Evolutionary conservation across 2,113 vertebrate genomes (phyloP), one percentile per base, ranked within the genome.

Genomic region (Muscicapa adusta): DNA sequence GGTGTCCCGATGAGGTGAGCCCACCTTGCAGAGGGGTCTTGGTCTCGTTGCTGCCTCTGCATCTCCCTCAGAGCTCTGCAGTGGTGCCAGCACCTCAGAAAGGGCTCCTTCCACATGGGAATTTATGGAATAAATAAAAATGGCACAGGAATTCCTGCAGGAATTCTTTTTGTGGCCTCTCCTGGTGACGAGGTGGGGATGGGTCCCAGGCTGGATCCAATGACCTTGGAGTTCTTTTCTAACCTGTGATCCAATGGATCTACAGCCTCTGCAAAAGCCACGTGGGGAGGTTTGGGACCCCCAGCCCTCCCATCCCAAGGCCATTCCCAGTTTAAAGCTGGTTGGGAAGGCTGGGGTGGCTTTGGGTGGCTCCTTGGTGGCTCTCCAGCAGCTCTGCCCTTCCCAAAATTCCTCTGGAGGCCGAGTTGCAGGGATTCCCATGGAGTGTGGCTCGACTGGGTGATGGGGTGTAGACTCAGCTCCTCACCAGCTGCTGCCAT

Each of bases 401-500:
- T 79, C 53, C 66, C 23, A 0, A 74, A 58, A 60, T 5, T 26
- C 42, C 85, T n/a, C 51, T 57, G 57, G 53, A 60, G 73, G 72
- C 77, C 24, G 4, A 2, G 8, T 2, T 23, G 45, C 66, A 88
- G 58, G 88, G 34, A 80, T 66, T 34, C 26, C 42, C 70, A 29
- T 0, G 8, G 58, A 29, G 19, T 0, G 2, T 5, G 74, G 51
- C 23, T 0, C 1, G 63, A 28, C 43, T 53, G 18, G 3, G 19
- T 0, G 14, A 25, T 8, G 24, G 0, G 18, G 13, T 17, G 17
- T 7, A 8, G 42, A 28, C 33, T 75, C 54, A n/a, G 45, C 34
- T 75, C 50, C 70, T 47, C 7, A 6, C 8, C 34, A 58, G 53
- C 74, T 50, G 34, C 71, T 25, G 38, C 51, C 18, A n/a, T 12